These are phyloP conservation scores for Mystacornis crossleyi DNA, from an alignment of 2,113 vertebrate genomes.

Conservation along the genomic window DNA sequence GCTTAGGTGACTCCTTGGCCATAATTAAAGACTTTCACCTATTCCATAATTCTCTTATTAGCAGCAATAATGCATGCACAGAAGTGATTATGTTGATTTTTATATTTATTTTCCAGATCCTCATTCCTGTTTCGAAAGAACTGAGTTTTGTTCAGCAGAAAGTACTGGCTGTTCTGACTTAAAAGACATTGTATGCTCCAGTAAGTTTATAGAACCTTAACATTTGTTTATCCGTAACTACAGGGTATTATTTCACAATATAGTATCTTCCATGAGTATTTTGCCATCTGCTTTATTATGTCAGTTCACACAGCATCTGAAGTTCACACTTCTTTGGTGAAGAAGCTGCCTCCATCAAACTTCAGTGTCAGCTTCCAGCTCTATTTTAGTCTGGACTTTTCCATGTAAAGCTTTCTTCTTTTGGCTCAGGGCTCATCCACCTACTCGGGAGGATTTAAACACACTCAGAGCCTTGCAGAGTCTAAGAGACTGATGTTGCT, in stretches of 20 bases:
- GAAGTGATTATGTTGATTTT: not conserved
- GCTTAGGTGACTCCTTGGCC: not conserved
- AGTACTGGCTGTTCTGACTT: not conserved
- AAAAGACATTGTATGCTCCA: not conserved
- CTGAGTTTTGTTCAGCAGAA: not conserved
- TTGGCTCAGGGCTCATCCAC: not conserved
- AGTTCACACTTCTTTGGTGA: not conserved
- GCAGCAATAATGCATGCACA: not conserved
- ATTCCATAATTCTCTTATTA: not conserved
- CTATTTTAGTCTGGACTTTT: not conserved
- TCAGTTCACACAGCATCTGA: not conserved
- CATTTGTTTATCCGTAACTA: not conserved
- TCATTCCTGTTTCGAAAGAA: not conserved
- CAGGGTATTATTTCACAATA: not conserved
- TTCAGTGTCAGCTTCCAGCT: not conserved
- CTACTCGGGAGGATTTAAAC: not conserved
- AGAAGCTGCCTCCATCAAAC: not conserved
- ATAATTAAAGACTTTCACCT: not conserved
- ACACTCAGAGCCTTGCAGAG: not conserved
- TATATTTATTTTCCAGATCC: slow-evolving; percentile 42
- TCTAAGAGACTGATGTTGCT: not conserved
- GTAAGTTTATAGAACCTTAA: slow-evolving; percentile 44
- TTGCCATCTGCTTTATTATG: not conserved
- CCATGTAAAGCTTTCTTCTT: not conserved
- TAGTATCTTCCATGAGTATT: not conserved